Conservation (phyloP, 2,888 invertebrate species). For the Osmoderma eremita region DNA sequence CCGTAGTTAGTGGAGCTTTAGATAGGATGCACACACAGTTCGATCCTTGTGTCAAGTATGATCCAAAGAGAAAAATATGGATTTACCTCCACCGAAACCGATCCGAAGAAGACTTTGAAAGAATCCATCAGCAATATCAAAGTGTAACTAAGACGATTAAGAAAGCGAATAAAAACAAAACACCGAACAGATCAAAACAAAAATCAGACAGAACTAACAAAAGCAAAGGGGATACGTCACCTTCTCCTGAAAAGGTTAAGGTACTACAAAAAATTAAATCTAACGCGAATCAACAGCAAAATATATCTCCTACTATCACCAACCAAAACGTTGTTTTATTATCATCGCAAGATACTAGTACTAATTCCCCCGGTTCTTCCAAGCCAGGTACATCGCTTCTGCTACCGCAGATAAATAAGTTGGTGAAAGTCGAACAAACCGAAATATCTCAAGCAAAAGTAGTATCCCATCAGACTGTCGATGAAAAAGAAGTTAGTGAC, state of each 20-base stretch:
- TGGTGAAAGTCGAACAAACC: conserved; percentile 32
- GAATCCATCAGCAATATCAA: conserved; percentile 75
- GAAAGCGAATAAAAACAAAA: conserved; percentile 60
- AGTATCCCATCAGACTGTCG: conserved; percentile 23
- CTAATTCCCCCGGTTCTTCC: conserved; percentile 19
- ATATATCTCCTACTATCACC: conserved; percentile 6
- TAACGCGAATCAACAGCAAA: conserved; percentile 23
- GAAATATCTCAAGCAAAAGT: conserved; percentile 31
- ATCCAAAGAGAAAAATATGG: conserved; percentile 92
- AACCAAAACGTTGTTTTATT: conserved; percentile 27
- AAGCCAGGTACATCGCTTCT: conserved; percentile 43
- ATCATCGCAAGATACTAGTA: conserved; percentile 9
- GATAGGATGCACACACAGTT: conserved; percentile 90
- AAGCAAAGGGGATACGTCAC: conserved; percentile 57
- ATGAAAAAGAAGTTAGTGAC: conserved; percentile 60
- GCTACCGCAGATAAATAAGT: conserved; percentile 41
- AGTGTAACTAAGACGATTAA: conserved; percentile 69
- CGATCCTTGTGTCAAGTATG: conserved; percentile 94
- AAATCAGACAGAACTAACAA: conserved; percentile 65
- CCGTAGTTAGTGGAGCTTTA: conserved; percentile 88
- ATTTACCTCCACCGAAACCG: conserved; percentile 86
- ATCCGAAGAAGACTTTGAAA: conserved; percentile 70
- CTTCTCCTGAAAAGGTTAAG: conserved; percentile 49
- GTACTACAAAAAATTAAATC: conserved; percentile 47
- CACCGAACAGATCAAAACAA: conserved; percentile 62